These are phyloP conservation scores for Streptopelia turtur DNA, from an alignment of 2,797 vertebrate species.

Conservation along the genomic window DNA sequence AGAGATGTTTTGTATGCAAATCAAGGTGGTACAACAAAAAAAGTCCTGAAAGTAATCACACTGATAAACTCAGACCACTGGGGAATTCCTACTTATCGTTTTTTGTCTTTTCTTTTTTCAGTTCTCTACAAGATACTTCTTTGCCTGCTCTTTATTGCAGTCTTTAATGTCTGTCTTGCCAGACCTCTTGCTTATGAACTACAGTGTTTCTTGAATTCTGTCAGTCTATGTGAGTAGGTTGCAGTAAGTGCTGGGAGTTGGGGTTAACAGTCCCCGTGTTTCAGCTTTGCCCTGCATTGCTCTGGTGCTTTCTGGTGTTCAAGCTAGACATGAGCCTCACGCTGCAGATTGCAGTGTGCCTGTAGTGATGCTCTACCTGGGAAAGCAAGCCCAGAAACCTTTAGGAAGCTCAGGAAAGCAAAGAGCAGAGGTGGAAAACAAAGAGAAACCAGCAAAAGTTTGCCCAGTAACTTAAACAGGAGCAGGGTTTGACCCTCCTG, in stretches of 20 bases:
- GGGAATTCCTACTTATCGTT: slow-evolving; percentile 50
- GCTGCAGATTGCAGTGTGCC: background rate
- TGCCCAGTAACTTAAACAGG: background rate
- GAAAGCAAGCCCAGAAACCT: background rate
- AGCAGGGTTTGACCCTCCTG: background rate
- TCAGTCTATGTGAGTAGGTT: background rate
- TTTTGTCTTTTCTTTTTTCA: slow-evolving; percentile 7
- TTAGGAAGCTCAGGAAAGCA: background rate
- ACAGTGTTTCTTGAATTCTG: background rate
- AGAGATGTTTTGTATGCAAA: slow-evolving; percentile 43
- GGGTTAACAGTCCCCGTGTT: background rate
- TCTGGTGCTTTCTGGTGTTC: background rate
- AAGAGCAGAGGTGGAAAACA: background rate
- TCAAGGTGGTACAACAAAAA: background rate
- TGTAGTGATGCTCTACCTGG: background rate
- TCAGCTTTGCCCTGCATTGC: background rate
- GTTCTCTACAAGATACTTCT: background rate
- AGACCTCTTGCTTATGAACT: background rate
- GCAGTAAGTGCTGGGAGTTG: background rate
- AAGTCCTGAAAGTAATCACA: slow-evolving; percentile 19
- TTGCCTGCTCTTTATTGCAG: background rate
- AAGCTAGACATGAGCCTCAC: background rate
- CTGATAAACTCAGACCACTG: background rate
- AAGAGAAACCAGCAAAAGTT: background rate
- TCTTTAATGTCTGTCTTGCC: background rate